Conservation (phyloP, 2,113 vertebrate species). For the Cavia porcellus region DNA sequence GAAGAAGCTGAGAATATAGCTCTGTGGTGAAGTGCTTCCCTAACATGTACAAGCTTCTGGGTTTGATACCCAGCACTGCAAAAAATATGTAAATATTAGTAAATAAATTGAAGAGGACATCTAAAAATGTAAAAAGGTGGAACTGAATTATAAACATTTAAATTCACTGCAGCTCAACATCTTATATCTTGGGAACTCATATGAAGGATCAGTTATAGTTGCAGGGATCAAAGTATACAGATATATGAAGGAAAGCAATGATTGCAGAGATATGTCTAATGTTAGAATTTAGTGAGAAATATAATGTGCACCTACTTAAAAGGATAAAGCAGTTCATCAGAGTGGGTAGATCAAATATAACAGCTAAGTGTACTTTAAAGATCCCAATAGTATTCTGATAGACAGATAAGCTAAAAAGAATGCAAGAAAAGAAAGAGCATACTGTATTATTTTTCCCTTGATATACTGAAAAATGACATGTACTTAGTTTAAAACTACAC, state of each 20-base stretch:
- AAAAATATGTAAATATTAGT: not conserved
- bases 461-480: not conserved
- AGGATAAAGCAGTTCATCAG: not conserved
- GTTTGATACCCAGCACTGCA: not conserved
- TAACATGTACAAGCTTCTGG: not conserved
- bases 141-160: not conserved
- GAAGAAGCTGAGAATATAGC: rapidly evolving
- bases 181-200: not conserved
- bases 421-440: not conserved
- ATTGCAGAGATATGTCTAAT: not conserved
- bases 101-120: not conserved
- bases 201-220: not conserved
- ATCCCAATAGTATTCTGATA: not conserved
- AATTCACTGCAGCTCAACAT: not conserved
- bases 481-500: not conserved
- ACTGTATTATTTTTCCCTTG: not conserved
- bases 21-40: too few species aligned
- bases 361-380: not conserved
- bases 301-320: not conserved
- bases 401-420: not conserved
- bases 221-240: not conserved
- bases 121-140: not conserved
- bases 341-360: not conserved
- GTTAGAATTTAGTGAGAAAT: not conserved
- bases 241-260: not conserved